Conservation (phyloP, 2,797 vertebrate genomes). For the Falco naumanni region DNA sequence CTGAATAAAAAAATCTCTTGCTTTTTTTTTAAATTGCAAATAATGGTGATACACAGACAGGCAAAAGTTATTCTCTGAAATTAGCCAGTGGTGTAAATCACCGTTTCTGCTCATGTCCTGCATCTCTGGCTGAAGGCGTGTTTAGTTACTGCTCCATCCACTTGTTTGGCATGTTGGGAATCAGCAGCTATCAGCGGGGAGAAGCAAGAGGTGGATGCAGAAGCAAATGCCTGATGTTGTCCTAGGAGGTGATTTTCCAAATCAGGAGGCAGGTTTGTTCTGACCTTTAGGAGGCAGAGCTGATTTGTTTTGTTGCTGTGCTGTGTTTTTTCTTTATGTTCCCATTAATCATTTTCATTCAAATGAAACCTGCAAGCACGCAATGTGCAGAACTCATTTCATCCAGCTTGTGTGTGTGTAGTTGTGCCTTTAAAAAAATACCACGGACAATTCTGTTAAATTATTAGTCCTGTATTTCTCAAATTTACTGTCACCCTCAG, state of each 20-base stretch:
- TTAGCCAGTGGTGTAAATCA: background rate
- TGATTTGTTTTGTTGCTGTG: constrained; percentile 20
- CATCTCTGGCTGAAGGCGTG: background rate
- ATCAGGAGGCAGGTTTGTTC: background rate
- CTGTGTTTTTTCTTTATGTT: constrained; percentile 11
- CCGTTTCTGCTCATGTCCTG: background rate
- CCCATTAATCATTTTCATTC: constrained; percentile 60
- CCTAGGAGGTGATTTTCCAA: constrained; percentile 5
- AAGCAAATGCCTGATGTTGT: constrained; percentile 3
- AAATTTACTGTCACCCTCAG: constrained; percentile 63
- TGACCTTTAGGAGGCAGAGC: constrained; percentile 40
- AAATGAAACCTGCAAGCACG: background rate
- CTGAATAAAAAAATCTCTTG: background rate
- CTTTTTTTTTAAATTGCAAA: background rate
- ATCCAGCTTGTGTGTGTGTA: background rate
- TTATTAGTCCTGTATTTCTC: constrained; percentile 61
- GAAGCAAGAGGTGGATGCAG: background rate
- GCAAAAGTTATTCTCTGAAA: background rate
- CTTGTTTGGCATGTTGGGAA: background rate
- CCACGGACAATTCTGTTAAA: constrained; percentile 36
- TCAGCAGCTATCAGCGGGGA: background rate
- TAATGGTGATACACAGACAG: background rate
- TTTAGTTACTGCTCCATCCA: background rate
- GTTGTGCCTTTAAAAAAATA: constrained; percentile 44
- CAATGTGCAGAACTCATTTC: background rate